Conservation (phyloP, 1,140 invertebrate species). For the Heliconius eleuchia region DNA sequence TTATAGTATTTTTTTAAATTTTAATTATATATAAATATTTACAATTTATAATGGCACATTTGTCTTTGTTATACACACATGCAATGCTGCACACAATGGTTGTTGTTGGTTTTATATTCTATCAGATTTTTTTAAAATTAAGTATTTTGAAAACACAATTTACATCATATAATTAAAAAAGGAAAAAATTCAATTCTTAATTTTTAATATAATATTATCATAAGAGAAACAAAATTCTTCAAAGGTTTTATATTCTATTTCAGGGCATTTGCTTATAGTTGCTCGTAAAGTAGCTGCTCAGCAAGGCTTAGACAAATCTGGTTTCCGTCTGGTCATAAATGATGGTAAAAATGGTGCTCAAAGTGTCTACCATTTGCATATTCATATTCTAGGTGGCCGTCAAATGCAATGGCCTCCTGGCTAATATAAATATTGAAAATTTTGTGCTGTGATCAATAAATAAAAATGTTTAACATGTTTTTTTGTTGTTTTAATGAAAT, state of each 20-base stretch:
- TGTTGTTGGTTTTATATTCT: too few species aligned
- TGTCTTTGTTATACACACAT: too few species aligned
- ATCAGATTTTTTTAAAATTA: too few species aligned
- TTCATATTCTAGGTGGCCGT: slow-evolving; percentile 95
- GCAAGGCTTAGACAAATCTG: slow-evolving; percentile 85
- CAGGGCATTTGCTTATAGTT: slow-evolving; percentile 89
- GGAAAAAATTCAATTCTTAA: too few species aligned
- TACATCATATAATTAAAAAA: too few species aligned
- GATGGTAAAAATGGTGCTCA: slow-evolving; percentile 94
- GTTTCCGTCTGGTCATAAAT: slow-evolving; percentile 93
- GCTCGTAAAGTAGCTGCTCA: slow-evolving; percentile 90
- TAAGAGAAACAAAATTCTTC: too few species aligned
- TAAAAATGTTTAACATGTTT: neutral
- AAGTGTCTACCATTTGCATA: slow-evolving; percentile 95
- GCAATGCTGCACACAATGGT: too few species aligned
- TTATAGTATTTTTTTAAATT: too few species aligned
- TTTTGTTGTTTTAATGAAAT: neutral
- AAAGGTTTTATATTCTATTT: neutral
- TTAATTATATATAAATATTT: too few species aligned
- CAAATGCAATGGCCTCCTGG: slow-evolving; percentile 98
- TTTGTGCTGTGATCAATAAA: slow-evolving; percentile 24
- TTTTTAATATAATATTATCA: too few species aligned
- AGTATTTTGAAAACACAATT: too few species aligned
- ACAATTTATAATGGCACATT: too few species aligned
- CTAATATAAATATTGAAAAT: slow-evolving; percentile 76